These are phyloP conservation scores for Cosmopolites sordidus DNA, from an alignment of 2,888 invertebrate species.

Conservation along the genomic window DNA sequence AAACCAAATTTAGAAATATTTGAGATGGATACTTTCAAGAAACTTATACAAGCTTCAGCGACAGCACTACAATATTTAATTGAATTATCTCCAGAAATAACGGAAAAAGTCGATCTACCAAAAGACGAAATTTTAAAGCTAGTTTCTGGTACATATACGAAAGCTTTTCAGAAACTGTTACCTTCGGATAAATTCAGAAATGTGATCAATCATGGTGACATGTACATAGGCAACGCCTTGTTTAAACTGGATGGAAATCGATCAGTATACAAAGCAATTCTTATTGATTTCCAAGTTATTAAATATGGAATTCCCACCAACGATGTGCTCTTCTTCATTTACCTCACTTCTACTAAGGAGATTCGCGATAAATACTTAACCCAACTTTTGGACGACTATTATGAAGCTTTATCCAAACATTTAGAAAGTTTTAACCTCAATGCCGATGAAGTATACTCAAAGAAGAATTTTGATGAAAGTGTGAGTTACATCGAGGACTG, in stretches of 20 bases:
- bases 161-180: conserved; percentile 19
- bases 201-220: conserved; percentile 39
- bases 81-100: conserved; percentile 20
- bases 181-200: conserved; percentile 39
- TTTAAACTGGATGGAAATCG: conserved; percentile 29
- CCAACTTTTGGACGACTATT: conserved; percentile 30
- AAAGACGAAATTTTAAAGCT: conserved; percentile 10
- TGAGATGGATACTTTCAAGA: background rate
- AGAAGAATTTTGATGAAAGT: conserved; percentile 29
- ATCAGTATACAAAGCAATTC: conserved; percentile 33
- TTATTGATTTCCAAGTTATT: conserved; percentile 40
- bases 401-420: conserved; percentile 27
- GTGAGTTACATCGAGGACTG: conserved; percentile 28
- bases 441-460: conserved; percentile 27
- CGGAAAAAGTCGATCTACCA: conserved; percentile 17
- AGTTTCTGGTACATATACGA: conserved; percentile 25
- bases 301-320: conserved; percentile 60
- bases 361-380: conserved; percentile 27
- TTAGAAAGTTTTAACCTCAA: conserved; percentile 27
- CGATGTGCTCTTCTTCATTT: conserved; percentile 51
- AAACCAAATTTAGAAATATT: background rate
- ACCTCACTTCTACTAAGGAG: conserved; percentile 27
- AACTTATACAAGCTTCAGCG: background rate
- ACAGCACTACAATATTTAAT: conserved; percentile 10
- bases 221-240: conserved; percentile 38